phyloP scores from a whole-genome alignment of 2,797 vertebrate genomes.

The Meda fulgida region DNA sequence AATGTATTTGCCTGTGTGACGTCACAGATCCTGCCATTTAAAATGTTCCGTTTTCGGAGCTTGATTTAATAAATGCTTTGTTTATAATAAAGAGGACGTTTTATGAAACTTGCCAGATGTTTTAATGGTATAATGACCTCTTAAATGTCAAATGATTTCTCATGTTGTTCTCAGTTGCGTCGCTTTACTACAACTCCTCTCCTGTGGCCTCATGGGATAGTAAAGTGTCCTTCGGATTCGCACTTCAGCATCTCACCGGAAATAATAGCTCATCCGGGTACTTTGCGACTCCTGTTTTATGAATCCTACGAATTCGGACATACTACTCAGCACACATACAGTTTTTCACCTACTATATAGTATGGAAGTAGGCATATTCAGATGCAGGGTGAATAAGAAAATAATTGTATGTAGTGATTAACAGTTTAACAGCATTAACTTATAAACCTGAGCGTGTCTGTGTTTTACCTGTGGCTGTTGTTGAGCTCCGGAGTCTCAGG shows the following conservation, averaged over 20 bases:
- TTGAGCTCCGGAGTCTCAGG: slow-evolving; percentile 81
- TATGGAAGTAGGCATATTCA: neutral
- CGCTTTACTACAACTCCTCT: neutral
- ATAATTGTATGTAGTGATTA: neutral
- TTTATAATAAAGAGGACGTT: neutral
- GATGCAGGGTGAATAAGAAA: neutral
- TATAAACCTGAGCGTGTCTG: neutral
- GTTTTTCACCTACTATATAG: neutral
- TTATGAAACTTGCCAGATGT: neutral
- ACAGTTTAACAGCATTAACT: too few relatives aligned
- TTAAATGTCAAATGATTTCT: neutral
- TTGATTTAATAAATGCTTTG: too few relatives aligned
- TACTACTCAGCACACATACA: neutral
- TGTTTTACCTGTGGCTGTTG: slow-evolving; percentile 86
- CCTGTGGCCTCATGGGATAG: neutral
- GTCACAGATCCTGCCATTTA: too few relatives aligned
- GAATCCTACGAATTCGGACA: neutral
- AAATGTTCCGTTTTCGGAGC: too few relatives aligned
- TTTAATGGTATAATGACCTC: neutral
- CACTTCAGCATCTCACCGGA: neutral
- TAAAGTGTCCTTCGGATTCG: neutral
- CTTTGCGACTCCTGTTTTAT: neutral
- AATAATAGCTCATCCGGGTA: neutral
- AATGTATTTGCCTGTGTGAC: too few relatives aligned
- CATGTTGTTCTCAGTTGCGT: neutral